Evolutionary conservation across 1,140 invertebrate species (phyloP).

Genomic region (Agrilus planipennis): DNA sequence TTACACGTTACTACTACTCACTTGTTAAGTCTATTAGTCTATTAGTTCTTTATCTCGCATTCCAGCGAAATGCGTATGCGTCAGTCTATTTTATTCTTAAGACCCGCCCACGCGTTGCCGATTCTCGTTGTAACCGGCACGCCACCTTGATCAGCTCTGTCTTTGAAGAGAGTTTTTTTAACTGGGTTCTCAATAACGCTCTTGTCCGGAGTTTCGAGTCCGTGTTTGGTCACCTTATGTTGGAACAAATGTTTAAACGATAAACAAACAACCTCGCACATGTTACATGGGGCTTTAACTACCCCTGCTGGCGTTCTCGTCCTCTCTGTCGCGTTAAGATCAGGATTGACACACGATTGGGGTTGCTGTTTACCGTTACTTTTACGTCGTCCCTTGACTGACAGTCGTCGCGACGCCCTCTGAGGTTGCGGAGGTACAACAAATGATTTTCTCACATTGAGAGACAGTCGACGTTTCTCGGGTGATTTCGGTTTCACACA

Average conservation of each 20-base stretch:
- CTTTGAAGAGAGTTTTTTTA: constrained; percentile 11
- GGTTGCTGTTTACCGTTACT: neutral
- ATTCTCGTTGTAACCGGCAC: no score
- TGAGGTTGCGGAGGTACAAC: constrained; percentile 8
- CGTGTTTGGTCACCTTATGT: constrained; percentile 19
- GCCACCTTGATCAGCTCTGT: no score
- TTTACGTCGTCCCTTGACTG: no score
- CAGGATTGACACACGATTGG: neutral
- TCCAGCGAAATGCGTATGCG: no score
- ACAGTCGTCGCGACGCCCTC: constrained; percentile 1
- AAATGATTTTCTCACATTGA: constrained; percentile 17
- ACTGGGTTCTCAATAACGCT: constrained; percentile 4
- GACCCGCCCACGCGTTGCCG: no score
- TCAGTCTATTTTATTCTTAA: no score
- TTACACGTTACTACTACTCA: no score
- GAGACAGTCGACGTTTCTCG: constrained; percentile 11
- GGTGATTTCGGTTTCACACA: constrained; percentile 20
- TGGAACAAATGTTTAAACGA: constrained; percentile 17
- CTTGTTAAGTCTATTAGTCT: no score
- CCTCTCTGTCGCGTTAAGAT: neutral
- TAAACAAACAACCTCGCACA: constrained; percentile 17
- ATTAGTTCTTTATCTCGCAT: no score
- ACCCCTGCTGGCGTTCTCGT: constrained; percentile 6
- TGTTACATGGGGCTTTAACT: constrained; percentile 12
- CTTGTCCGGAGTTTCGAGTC: constrained; percentile 18